Evolutionary conservation across 2,888 invertebrate species (phyloP).

Genomic region (Tridacna crocea): DNA sequence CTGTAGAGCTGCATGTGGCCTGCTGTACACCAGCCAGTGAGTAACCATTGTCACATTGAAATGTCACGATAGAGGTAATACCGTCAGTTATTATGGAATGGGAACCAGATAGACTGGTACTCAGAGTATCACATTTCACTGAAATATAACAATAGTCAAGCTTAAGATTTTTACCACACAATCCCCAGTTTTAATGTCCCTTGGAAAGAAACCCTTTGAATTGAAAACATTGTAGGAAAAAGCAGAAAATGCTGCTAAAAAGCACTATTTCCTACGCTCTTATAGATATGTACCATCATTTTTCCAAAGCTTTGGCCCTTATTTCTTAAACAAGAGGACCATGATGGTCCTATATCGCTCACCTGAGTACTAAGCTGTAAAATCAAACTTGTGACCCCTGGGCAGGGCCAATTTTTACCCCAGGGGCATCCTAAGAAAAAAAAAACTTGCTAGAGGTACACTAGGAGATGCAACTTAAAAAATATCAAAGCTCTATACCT

Average conservation of each 20-base stretch:
- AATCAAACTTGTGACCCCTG: no score
- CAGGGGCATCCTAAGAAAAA: no score
- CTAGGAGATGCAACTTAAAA: no score
- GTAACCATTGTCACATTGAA: constrained; percentile 43
- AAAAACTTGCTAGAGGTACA: no score
- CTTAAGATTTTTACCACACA: background rate
- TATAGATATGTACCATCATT: background rate
- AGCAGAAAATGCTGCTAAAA: background rate
- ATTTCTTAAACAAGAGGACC: no score
- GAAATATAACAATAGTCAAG: background rate
- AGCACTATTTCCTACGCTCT: background rate
- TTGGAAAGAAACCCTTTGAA: background rate
- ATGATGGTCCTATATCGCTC: no score
- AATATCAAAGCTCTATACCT: no score
- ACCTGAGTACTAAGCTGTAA: no score
- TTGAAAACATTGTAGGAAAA: background rate
- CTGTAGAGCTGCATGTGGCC: constrained; percentile 40
- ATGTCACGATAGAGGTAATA: constrained; percentile 28
- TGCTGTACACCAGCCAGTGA: constrained; percentile 30
- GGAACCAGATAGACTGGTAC: constrained; percentile 11
- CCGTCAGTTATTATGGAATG: constrained; percentile 42
- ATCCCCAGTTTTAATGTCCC: background rate
- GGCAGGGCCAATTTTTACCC: no score
- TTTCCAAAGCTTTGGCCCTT: no score
- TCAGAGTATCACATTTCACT: constrained; percentile 38